Evolutionary conservation across 2,113 vertebrate genomes (phyloP).

Genomic region (Prochilodus magdalenae): DNA sequence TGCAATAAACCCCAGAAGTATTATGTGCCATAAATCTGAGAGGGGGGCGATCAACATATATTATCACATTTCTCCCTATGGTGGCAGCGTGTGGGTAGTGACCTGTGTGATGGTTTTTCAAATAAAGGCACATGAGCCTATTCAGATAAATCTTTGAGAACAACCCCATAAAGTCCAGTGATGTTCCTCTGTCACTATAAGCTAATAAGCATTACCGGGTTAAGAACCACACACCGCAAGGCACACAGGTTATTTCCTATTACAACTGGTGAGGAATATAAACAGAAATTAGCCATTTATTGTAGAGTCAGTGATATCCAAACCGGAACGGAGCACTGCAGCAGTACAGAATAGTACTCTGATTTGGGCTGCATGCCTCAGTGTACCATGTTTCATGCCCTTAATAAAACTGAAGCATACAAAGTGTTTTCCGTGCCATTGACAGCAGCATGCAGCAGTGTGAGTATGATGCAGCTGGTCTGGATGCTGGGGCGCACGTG

Average conservation of each 20-base stretch:
- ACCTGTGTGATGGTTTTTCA: no score
- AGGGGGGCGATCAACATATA: no score
- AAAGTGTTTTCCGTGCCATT: conserved; percentile 18
- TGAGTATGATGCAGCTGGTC: not conserved
- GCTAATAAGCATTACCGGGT: no score
- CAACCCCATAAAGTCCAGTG: no score
- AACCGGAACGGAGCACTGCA: not conserved
- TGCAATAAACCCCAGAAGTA: no score
- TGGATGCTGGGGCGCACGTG: conserved; percentile 43
- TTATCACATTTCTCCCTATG: no score
- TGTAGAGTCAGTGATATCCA: not conserved
- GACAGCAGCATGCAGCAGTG: conserved; percentile 21
- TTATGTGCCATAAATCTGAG: no score
- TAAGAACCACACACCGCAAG: no score
- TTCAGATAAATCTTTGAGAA: no score
- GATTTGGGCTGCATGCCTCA: not conserved
- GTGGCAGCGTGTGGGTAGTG: no score
- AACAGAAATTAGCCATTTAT: not conserved
- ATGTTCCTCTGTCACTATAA: no score
- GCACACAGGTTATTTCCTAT: not conserved
- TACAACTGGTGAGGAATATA: not conserved
- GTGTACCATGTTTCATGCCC: not conserved
- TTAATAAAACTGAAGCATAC: not conserved
- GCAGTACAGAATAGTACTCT: conserved; percentile 18
- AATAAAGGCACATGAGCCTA: no score